Evolutionary conservation across 1,140 invertebrate genomes (phyloP).

Genomic region (Aphis craccivora): DNA sequence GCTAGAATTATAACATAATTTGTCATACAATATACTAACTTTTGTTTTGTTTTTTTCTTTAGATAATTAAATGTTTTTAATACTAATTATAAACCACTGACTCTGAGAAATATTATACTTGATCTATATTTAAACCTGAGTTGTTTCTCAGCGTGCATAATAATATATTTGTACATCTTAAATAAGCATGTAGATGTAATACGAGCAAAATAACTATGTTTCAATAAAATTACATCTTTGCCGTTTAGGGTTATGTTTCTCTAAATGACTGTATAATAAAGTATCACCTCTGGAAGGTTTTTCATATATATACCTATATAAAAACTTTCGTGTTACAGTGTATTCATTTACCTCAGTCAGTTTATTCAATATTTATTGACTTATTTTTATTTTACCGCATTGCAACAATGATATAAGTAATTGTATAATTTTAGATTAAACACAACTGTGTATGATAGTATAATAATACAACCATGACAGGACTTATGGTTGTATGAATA

Average conservation of each 20-base stretch:
- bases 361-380: too few relatives aligned
- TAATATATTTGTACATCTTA: conserved; percentile 6
- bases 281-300: neutral
- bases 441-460: too few relatives aligned
- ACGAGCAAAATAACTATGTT: neutral
- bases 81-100: neutral
- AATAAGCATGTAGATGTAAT: neutral
- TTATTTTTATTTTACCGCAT: neutral
- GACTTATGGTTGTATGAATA: too few relatives aligned
- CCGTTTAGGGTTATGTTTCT: neutral
- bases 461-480: neutral
- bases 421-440: too few relatives aligned
- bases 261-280: neutral
- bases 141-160: neutral
- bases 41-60: neutral
- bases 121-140: neutral
- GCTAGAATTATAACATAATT: neutral
- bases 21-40: neutral
- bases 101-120: neutral
- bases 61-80: neutral
- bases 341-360: too few relatives aligned
- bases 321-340: neutral
- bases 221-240: neutral
- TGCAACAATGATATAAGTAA: too few relatives aligned
- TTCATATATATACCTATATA: neutral